Percentiles rank a stretch among this genome's conserved stretches.
Evolutionary conservation across 2,888 invertebrate genomes (phyloP).

Genomic region (Epinotia brunnichana): DNA sequence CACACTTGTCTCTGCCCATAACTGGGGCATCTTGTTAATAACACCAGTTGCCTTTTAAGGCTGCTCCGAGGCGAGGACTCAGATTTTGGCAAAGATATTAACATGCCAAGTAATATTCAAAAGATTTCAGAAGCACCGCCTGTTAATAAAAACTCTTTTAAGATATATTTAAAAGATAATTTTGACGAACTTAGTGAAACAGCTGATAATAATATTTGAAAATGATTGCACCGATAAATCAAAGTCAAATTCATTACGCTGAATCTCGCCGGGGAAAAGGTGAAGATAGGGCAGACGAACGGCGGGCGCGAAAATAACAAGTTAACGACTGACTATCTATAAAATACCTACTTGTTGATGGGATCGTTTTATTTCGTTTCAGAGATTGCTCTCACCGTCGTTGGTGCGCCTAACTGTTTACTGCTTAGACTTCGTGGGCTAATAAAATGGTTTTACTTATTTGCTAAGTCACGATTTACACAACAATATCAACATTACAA

Average conservation of each 20-base stretch:
- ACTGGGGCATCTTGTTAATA: slow-evolving; percentile 65
- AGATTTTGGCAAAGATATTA: slow-evolving; percentile 41
- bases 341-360: slow-evolving; percentile 26
- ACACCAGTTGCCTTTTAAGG: slow-evolving; percentile 67
- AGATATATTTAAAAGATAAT: slow-evolving; percentile 16
- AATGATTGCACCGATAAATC: slow-evolving; percentile 25
- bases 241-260: slow-evolving; percentile 29
- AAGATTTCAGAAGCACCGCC: slow-evolving; percentile 20
- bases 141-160: slow-evolving; percentile 20
- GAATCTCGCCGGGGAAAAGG: slow-evolving; percentile 6
- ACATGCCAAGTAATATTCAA: slow-evolving; percentile 30
- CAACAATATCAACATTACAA: slow-evolving; percentile 64
- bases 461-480: slow-evolving; percentile 53
- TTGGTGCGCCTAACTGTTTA: neutral
- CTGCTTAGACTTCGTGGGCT: neutral
- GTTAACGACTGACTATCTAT: slow-evolving; percentile 23
- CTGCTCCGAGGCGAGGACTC: slow-evolving; percentile 44
- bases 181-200: slow-evolving; percentile 12
- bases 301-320: slow-evolving; percentile 19
- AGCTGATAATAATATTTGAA: slow-evolving; percentile 10
- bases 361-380: slow-evolving; percentile 11
- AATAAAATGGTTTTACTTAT: slow-evolving; percentile 41
- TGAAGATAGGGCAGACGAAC: slow-evolving; percentile 6
- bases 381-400: neutral
- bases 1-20: slow-evolving; percentile 64